A percentile compares a stretch with the other conserved stretches of the same genome.
Evolutionary conservation across 2,113 vertebrate species (phyloP).

Genomic region (Scopus umbretta): DNA sequence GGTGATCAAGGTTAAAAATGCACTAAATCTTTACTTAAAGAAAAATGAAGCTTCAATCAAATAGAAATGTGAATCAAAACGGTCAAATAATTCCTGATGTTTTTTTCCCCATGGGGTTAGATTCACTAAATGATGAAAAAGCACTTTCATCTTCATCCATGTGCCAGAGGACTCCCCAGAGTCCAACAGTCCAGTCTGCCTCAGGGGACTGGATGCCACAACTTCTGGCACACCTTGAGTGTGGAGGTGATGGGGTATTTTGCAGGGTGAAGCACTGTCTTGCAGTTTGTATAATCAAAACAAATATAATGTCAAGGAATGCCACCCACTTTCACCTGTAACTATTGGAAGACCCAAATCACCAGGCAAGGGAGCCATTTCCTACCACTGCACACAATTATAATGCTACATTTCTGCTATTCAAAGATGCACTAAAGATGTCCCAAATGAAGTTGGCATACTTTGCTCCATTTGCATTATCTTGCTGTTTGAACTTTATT

Average conservation of each 20-base stretch:
- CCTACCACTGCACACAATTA: neutral
- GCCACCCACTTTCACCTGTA: neutral
- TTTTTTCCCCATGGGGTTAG: neutral
- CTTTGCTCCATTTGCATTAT: neutral
- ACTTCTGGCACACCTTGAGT: neutral
- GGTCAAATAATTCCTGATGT: neutral
- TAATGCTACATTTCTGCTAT: neutral
- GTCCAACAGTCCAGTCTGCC: neutral
- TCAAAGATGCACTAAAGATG: neutral
- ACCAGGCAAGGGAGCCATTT: neutral
- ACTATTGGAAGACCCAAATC: neutral
- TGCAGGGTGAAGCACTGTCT: neutral
- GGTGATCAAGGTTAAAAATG: conserved; percentile 13
- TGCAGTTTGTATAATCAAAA: neutral
- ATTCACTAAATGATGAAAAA: neutral
- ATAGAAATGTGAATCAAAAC: neutral
- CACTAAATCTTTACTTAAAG: neutral
- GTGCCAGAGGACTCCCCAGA: neutral
- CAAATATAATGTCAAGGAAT: neutral
- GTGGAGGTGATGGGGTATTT: neutral
- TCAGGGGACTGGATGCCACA: neutral
- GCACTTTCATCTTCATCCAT: neutral
- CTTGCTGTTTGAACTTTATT: neutral
- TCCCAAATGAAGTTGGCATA: neutral
- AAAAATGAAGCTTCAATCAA: neutral